Conservation (phyloP, 92 coral and sea anemone species). For the Bergia sp. region DNA sequence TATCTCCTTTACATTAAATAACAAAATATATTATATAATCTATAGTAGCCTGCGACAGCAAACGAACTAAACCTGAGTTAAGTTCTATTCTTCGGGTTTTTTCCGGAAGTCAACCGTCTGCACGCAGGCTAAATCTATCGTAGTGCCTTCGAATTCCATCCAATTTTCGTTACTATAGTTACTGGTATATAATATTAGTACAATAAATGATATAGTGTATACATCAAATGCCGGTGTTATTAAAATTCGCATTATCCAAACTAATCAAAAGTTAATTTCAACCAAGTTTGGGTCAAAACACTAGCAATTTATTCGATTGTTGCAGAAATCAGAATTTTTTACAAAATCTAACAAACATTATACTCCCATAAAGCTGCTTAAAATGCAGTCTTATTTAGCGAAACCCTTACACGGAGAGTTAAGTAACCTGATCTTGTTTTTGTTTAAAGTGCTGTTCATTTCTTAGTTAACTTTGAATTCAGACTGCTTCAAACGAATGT, state of each 20-base stretch:
- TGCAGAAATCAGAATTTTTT: not conserved
- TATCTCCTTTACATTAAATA: too few species aligned
- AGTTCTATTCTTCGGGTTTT: too few species aligned
- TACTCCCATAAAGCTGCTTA: too few species aligned
- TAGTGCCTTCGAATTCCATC: too few species aligned
- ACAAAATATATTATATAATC: too few species aligned
- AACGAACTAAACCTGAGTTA: too few species aligned
- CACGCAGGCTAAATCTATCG: too few species aligned
- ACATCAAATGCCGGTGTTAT: not conserved
- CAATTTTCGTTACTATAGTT: not conserved
- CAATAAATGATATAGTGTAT: too few species aligned
- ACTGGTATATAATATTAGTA: not conserved
- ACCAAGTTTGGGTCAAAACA: not conserved
- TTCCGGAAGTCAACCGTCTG: too few species aligned
- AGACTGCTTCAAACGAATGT: not conserved
- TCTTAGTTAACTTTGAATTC: not conserved
- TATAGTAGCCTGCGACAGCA: too few species aligned
- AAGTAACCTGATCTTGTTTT: not conserved
- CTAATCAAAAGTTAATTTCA: not conserved
- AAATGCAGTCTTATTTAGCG: not conserved
- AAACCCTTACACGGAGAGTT: not conserved
- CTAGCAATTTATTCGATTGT: not conserved
- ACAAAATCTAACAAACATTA: too few species aligned
- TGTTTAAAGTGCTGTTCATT: not conserved
- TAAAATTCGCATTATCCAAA: not conserved